Evolutionary conservation across 2,888 invertebrate genomes (phyloP).

Genomic region (Cheilosia variabilis): DNA sequence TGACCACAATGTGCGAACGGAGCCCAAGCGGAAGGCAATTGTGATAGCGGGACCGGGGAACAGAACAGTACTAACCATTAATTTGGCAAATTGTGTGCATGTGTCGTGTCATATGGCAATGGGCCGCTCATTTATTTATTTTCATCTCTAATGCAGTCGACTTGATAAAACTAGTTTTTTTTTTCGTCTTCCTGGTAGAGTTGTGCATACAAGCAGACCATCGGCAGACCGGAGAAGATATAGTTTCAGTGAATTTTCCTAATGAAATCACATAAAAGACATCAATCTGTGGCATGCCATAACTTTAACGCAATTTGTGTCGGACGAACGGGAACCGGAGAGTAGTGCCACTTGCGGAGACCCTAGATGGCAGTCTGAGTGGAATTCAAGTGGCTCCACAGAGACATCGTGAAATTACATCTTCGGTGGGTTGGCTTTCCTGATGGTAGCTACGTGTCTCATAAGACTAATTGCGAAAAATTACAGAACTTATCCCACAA

Average conservation of each 20-base stretch:
- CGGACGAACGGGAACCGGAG: neutral
- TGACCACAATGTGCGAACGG: conserved; percentile 22
- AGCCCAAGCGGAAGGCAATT: conserved; percentile 19
- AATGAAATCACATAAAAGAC: conserved; percentile 73
- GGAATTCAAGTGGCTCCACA: conserved; percentile 30
- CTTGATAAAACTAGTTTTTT: conserved; percentile 28
- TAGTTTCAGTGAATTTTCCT: conserved; percentile 55
- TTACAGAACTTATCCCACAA: conserved; percentile 68
- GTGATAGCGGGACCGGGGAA: conserved; percentile 13
- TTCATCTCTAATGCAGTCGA: conserved; percentile 48
- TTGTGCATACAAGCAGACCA: conserved; percentile 17
- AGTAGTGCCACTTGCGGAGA: conserved; percentile 17
- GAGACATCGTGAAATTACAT: conserved; percentile 34
- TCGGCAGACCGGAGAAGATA: neutral
- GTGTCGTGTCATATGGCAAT: conserved; percentile 37
- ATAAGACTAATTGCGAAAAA: conserved; percentile 74
- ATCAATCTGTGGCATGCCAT: conserved; percentile 69
- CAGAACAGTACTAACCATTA: conserved; percentile 47
- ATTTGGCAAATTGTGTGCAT: conserved; percentile 41
- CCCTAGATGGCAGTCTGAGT: conserved; percentile 2
- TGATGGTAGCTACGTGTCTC: conserved; percentile 65
- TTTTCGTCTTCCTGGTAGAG: neutral
- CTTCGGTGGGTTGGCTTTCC: conserved; percentile 51
- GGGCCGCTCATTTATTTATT: conserved; percentile 43
- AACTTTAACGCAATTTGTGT: conserved; percentile 70